phyloP scores from a whole-genome alignment of 2,797 vertebrate species.

The Danio choprae region DNA sequence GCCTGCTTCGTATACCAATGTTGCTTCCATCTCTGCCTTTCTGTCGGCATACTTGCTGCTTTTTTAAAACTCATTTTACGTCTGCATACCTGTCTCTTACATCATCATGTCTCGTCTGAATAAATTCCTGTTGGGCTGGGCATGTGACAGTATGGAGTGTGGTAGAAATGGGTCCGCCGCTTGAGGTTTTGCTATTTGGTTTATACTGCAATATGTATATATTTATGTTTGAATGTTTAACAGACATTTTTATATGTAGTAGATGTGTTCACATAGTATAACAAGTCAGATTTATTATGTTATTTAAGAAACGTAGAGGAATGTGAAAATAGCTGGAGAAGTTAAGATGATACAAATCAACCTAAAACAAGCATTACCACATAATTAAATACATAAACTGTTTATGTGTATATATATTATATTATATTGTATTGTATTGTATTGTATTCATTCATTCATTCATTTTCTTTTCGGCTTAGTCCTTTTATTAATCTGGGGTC shows the following conservation, averaged over 20 bases:
- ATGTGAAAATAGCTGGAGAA: neutral
- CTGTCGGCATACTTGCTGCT: conserved; percentile 18
- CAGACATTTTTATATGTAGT: neutral
- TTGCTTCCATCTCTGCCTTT: conserved; percentile 58
- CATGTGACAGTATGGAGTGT: neutral
- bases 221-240: neutral
- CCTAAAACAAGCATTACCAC: neutral
- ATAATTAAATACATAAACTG: neutral
- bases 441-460: too few relatives aligned
- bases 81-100: conserved; percentile 15
- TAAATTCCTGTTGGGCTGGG: conserved; percentile 5
- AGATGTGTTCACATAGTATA: neutral
- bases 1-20: conserved; percentile 57
- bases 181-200: neutral
- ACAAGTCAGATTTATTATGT: neutral
- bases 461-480: too few relatives aligned
- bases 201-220: neutral
- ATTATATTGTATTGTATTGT: too few relatives aligned
- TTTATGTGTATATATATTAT: too few relatives aligned
- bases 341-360: neutral
- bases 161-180: neutral
- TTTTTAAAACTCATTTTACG: neutral
- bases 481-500: too few relatives aligned
- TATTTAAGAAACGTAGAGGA: neutral
- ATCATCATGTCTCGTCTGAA: neutral